Evolutionary conservation across 2,888 invertebrate genomes (phyloP).

Genomic region (Parascotia fuliginaria): DNA sequence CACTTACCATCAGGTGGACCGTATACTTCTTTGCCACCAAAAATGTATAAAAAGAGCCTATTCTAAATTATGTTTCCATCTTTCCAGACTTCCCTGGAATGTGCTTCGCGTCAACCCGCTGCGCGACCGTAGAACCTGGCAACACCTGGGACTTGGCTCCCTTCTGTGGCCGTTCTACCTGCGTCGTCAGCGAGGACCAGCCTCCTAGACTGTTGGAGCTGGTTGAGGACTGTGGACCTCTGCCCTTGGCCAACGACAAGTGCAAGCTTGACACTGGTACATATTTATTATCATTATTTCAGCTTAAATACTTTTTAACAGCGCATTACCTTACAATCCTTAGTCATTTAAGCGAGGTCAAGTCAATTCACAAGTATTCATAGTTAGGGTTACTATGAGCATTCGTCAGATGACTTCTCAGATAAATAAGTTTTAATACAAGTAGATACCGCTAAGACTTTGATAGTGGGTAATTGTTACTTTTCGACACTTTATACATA

Average conservation of each 20-base stretch:
- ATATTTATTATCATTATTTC: slow-evolving; percentile 15
- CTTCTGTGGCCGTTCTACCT: slow-evolving; percentile 96
- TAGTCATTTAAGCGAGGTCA: too few relatives aligned
- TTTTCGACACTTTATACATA: too few relatives aligned
- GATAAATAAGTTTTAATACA: too few relatives aligned
- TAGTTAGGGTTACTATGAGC: too few relatives aligned
- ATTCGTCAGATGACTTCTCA: too few relatives aligned
- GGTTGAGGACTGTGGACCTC: slow-evolving; percentile 95
- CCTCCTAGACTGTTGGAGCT: slow-evolving; percentile 92
- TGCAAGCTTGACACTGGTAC: slow-evolving; percentile 91
- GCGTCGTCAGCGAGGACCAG: slow-evolving; percentile 91
- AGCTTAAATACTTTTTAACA: too few relatives aligned
- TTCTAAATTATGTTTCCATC: not conserved
- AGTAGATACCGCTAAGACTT: too few relatives aligned
- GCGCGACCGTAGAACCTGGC: slow-evolving; percentile 94
- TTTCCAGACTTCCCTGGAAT: slow-evolving; percentile 93
- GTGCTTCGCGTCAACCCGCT: slow-evolving; percentile 96
- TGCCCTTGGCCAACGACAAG: slow-evolving; percentile 94
- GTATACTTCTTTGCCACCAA: too few relatives aligned
- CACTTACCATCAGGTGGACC: too few relatives aligned
- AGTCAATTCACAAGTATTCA: too few relatives aligned
- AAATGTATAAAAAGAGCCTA: not conserved
- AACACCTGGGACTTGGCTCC: slow-evolving; percentile 94
- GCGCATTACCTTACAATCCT: too few relatives aligned
- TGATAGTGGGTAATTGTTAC: too few relatives aligned